Percentiles rank a stretch among this genome's conserved stretches.
These are phyloP conservation scores for Hydra vulgaris DNA, from an alignment of 30 jellyfish, hydroid and myxozoan genomes.

Conservation along the genomic window DNA sequence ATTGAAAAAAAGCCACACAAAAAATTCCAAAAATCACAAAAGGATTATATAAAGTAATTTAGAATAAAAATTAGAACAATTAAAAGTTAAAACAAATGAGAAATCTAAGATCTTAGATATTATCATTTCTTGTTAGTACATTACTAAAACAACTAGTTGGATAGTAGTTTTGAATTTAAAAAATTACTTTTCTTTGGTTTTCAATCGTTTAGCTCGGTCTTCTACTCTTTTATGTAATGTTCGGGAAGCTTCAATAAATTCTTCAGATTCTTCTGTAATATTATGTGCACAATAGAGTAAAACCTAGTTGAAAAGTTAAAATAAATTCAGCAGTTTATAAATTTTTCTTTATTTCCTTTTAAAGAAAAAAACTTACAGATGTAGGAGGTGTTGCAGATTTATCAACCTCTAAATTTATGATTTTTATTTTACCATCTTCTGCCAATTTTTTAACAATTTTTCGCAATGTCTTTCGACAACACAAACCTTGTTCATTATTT, in stretches of 20 bases:
- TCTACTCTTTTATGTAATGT: conserved; percentile 2
- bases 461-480: conserved; percentile 33
- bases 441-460: neutral
- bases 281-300: conserved; percentile 5
- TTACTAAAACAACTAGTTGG: too few relatives aligned
- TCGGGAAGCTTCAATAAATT: neutral
- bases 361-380: conserved; percentile 19
- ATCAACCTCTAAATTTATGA: conserved; percentile 3
- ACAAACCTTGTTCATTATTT: conserved; percentile 9
- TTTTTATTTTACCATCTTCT: conserved; percentile 8
- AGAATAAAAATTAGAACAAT: too few relatives aligned
- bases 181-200: neutral
- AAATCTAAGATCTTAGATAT: too few relatives aligned
- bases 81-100: too few relatives aligned
- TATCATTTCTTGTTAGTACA: too few relatives aligned
- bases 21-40: too few relatives aligned
- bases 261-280: neutral
- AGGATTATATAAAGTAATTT: too few relatives aligned
- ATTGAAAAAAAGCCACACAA: too few relatives aligned
- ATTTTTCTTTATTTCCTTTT: too few relatives aligned
- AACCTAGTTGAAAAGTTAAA: neutral
- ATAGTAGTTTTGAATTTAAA: too few relatives aligned
- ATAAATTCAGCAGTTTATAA: too few relatives aligned
- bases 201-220: conserved; percentile 1
- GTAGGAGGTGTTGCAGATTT: conserved; percentile 18